These are phyloP conservation scores for Malacoctenus gilli DNA, from an alignment of 2,797 vertebrate species.

Conservation along the genomic window DNA sequence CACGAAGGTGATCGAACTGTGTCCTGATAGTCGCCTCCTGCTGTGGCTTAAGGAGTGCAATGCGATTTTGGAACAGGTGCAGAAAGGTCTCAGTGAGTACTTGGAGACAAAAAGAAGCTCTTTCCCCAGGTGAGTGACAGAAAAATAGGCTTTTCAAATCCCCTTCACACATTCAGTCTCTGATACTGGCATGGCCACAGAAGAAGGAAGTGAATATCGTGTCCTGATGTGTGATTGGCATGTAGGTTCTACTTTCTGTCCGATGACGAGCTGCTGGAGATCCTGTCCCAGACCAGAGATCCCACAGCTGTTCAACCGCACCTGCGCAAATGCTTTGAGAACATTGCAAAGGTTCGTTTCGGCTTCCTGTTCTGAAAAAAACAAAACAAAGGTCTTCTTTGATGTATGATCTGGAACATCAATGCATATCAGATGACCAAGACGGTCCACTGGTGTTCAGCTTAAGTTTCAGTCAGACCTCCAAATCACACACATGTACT, in stretches of 20 bases:
- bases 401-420: too few relatives aligned
- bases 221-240: too few relatives aligned
- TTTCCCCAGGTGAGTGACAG: conserved; percentile 89
- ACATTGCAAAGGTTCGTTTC: conserved; percentile 84
- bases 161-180: too few relatives aligned
- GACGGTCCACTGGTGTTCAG: conserved; percentile 68
- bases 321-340: conserved; percentile 94
- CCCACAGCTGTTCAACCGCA: conserved; percentile 92
- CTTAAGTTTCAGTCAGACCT: conserved; percentile 90
- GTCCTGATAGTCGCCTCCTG: conserved; percentile 83
- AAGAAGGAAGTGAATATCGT: too few relatives aligned
- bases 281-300: conserved; percentile 92
- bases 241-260: conserved; percentile 97
- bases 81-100: conserved; percentile 92
- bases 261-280: conserved; percentile 92
- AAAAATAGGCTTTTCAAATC: too few relatives aligned
- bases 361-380: too few relatives aligned
- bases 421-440: not conserved
- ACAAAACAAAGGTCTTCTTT: too few relatives aligned
- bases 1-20: conserved; percentile 87
- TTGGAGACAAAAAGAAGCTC: conserved; percentile 86
- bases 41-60: conserved; percentile 85
- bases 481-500: conserved; percentile 93
- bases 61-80: conserved; percentile 85
- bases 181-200: too few relatives aligned